Conservation (phyloP, 2,888 invertebrate genomes). For the Chromoteleia sp. region DNA sequence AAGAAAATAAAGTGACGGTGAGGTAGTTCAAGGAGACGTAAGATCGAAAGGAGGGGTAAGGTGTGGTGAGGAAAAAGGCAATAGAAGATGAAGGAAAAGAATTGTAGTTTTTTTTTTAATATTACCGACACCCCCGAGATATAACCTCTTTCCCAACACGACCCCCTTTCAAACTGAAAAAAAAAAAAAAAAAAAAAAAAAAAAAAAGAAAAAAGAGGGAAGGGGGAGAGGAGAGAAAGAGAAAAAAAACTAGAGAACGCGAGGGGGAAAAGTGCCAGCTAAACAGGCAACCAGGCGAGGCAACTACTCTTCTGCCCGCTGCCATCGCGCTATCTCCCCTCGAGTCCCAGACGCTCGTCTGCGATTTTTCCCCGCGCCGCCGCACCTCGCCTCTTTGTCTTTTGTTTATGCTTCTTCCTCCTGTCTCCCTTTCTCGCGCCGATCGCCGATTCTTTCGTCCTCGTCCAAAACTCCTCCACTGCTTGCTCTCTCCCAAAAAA, state of each 20-base stretch:
- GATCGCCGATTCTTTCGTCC: neutral
- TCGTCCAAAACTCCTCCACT: neutral
- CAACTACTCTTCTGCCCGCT: constrained; percentile 45
- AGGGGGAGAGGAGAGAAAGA: constrained; percentile 29
- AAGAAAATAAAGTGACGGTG: no score
- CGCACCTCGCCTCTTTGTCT: constrained; percentile 27
- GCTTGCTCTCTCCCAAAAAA: constrained; percentile 25
- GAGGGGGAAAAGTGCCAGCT: constrained; percentile 52
- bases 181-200: constrained; percentile 13
- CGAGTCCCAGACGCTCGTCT: constrained; percentile 61
- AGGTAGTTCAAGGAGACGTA: no score
- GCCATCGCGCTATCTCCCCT: constrained; percentile 53
- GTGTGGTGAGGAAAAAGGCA: no score
- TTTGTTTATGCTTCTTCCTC: constrained; percentile 34
- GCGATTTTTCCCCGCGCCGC: constrained; percentile 47
- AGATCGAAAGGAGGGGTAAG: no score
- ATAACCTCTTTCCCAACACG: no score
- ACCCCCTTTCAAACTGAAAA: neutral
- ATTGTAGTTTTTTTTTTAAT: no score
- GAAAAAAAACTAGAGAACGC: neutral
- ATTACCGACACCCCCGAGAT: no score
- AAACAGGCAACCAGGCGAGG: constrained; percentile 60
- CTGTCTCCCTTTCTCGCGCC: neutral
- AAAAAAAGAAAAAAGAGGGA: constrained; percentile 12
- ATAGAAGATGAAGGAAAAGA: no score